Percentiles rank a stretch among this genome's conserved stretches.
These are phyloP conservation scores for Drosophila fungiperda DNA, from an alignment of 2,888 invertebrate species.

Conservation along the genomic window DNA sequence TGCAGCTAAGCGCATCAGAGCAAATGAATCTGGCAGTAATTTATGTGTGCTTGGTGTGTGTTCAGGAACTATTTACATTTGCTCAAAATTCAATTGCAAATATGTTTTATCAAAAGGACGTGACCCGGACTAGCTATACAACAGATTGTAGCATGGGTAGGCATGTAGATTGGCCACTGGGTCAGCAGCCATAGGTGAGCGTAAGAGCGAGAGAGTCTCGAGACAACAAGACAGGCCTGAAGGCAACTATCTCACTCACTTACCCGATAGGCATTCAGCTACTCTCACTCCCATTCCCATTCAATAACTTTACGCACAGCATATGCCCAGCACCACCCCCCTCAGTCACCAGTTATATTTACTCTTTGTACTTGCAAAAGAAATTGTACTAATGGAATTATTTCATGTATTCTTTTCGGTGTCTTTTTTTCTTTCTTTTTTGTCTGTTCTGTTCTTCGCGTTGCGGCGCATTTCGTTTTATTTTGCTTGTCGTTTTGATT, in stretches of 20 bases:
- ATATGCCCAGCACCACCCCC: constrained; percentile 8
- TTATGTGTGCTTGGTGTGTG: constrained; percentile 39
- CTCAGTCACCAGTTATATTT: constrained; percentile 64
- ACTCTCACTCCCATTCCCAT: background rate
- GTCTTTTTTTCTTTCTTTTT: constrained; percentile 14
- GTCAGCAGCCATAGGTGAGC: constrained; percentile 38
- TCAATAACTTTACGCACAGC: constrained; percentile 43
- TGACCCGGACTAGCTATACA: background rate
- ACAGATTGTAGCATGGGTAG: background rate
- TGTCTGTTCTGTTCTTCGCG: constrained; percentile 8
- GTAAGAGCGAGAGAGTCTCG: background rate
- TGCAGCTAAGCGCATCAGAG: constrained; percentile 54
- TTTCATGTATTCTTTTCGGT: constrained; percentile 69
- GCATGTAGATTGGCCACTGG: constrained; percentile 29
- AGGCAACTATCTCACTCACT: constrained; percentile 6
- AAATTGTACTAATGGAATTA: constrained; percentile 84
- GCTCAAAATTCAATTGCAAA: constrained; percentile 63
- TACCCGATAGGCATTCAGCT: background rate
- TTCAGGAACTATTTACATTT: constrained; percentile 63
- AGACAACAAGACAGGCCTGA: constrained; percentile 4
- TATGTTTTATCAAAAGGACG: constrained; percentile 18
- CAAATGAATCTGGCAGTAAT: constrained; percentile 50
- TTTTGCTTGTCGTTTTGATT: constrained; percentile 75
- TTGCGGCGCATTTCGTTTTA: constrained; percentile 65
- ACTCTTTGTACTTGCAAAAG: constrained; percentile 84